Conservation (phyloP, 2,113 vertebrate species). For the Gambusia holbrooki region DNA sequence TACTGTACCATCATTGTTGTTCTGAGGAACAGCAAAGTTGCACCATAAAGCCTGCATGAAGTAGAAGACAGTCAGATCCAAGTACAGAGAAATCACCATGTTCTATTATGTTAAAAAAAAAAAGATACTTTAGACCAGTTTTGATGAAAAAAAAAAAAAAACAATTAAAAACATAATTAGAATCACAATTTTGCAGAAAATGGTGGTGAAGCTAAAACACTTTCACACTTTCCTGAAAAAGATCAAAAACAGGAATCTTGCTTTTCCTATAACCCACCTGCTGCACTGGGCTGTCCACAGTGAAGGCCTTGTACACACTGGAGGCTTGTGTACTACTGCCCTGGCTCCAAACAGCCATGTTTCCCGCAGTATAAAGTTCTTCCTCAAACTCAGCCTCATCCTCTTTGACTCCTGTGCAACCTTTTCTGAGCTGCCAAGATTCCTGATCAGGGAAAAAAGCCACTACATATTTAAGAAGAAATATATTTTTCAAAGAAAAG, state of each 20-base stretch:
- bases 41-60: conserved; percentile 93
- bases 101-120: neutral
- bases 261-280: conserved; percentile 79
- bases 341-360: conserved; percentile 96
- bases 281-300: conserved; percentile 91
- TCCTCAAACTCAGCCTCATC: conserved; percentile 92
- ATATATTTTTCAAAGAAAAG: neutral
- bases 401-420: conserved; percentile 81
- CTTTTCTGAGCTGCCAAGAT: conserved; percentile 92
- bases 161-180: neutral
- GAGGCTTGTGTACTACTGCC: conserved; percentile 88
- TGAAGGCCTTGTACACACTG: conserved; percentile 93
- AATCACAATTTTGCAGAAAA: neutral
- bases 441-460: conserved; percentile 79
- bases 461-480: neutral
- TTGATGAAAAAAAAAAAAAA: too few relatives aligned
- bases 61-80: neutral
- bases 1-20: too few relatives aligned
- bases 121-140: too few relatives aligned
- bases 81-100: neutral
- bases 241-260: neutral
- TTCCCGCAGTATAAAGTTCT: conserved; percentile 92
- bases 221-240: neutral
- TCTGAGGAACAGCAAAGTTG: conserved; percentile 85
- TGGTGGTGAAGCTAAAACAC: neutral